Evolutionary conservation across 2,113 vertebrate genomes (phyloP).

Genomic region (Cathartes aura): DNA sequence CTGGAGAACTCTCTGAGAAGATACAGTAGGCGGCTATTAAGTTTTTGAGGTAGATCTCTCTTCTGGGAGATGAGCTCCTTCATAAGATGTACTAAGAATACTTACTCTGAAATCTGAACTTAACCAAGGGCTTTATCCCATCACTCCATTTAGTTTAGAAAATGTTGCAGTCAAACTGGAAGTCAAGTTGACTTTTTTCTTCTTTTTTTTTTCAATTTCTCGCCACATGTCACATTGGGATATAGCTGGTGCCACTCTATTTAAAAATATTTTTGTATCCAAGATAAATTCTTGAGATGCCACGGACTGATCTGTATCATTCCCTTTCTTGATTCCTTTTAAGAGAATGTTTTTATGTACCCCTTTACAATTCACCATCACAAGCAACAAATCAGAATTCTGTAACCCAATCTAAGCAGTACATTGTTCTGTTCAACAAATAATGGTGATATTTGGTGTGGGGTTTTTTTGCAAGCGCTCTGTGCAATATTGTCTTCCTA

Average conservation of each 20-base stretch:
- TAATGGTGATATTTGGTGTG: neutral
- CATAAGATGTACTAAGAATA: neutral
- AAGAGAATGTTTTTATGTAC: neutral
- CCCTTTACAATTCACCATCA: neutral
- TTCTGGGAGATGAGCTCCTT: neutral
- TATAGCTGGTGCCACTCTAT: neutral
- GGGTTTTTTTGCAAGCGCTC: neutral
- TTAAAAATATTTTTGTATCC: neutral
- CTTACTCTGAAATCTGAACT: conserved; percentile 4
- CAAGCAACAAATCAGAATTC: neutral
- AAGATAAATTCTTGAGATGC: neutral
- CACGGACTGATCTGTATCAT: neutral
- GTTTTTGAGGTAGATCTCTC: conserved; percentile 7
- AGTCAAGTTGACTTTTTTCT: neutral
- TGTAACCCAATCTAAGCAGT: neutral
- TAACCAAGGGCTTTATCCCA: neutral
- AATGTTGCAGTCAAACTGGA: neutral
- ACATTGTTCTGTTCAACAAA: neutral
- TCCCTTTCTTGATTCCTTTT: neutral
- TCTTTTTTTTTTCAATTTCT: neutral
- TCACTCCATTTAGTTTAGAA: neutral
- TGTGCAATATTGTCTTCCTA: neutral
- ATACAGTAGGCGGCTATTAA: neutral
- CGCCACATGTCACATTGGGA: neutral
- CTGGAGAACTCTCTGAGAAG: neutral